Conservation (phyloP, 92 coral and sea anemone species). For the Isaurus tuberculatus region DNA sequence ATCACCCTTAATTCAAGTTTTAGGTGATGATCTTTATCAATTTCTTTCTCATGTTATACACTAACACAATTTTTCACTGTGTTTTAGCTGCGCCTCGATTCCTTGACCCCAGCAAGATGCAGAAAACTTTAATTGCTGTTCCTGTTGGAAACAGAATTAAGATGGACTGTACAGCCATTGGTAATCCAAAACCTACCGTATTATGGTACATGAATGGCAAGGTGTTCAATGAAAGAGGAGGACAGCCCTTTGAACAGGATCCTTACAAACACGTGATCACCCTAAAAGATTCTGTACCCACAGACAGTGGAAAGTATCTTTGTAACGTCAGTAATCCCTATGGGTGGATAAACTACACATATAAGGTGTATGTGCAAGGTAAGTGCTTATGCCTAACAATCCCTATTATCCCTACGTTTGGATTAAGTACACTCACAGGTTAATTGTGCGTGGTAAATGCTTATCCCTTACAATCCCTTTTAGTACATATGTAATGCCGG, state of each 20-base stretch:
- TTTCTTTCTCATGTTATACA: too few species aligned
- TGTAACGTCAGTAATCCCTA: conserved; percentile 87
- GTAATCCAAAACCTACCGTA: conserved; percentile 80
- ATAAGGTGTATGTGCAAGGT: conserved; percentile 87
- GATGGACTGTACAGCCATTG: conserved; percentile 86
- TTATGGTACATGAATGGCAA: conserved; percentile 82
- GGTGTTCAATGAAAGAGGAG: conserved; percentile 46
- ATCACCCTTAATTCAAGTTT: too few species aligned
- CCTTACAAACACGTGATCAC: conserved; percentile 46
- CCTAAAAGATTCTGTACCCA: conserved; percentile 69
- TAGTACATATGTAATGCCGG: too few species aligned
- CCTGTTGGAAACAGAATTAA: conserved; percentile 85
- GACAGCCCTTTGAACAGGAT: conserved; percentile 41
- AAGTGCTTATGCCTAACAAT: conserved; percentile 7
- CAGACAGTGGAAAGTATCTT: conserved; percentile 76
- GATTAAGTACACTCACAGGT: too few species aligned
- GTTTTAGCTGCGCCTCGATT: conserved; percentile 75
- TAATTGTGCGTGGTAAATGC: too few species aligned
- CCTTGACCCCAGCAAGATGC: conserved; percentile 43
- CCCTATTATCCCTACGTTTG: too few species aligned
- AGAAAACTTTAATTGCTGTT: conserved; percentile 62
- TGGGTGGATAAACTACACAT: conserved; percentile 88
- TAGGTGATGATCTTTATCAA: too few species aligned
- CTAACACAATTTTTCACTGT: too few species aligned
- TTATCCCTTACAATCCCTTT: too few species aligned